phyloP scores from a whole-genome alignment of 2,888 invertebrate genomes.

The Macrosoma leucophasiata region DNA sequence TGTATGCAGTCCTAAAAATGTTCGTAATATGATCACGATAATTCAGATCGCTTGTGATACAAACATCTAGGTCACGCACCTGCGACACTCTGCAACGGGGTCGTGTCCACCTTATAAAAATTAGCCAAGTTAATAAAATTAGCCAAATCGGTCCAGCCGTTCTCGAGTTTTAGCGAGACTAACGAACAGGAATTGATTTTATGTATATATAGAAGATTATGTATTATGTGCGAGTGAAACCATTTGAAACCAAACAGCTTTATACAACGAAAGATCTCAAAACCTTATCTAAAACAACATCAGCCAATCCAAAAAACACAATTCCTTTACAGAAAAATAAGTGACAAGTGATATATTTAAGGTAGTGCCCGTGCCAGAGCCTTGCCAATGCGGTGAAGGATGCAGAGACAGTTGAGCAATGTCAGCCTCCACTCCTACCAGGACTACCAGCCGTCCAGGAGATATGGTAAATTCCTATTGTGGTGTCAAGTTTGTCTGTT shows the following conservation, averaged over 20 bases:
- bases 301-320: too few relatives aligned
- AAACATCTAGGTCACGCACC: not conserved
- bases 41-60: not conserved
- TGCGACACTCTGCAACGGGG: not conserved
- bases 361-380: conserved; percentile 18
- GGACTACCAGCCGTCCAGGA: conserved; percentile 62
- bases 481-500: too few relatives aligned
- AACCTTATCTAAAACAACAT: too few relatives aligned
- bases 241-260: too few relatives aligned
- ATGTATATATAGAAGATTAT: too few relatives aligned
- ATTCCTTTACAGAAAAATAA: too few relatives aligned
- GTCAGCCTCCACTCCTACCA: conserved; percentile 65
- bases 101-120: not conserved
- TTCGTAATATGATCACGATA: not conserved
- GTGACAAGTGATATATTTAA: conserved; percentile 14
- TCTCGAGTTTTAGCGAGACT: too few relatives aligned
- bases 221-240: too few relatives aligned
- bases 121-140: too few relatives aligned
- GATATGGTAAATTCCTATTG: conserved; percentile 49
- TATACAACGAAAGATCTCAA: too few relatives aligned
- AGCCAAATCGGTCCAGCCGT: too few relatives aligned
- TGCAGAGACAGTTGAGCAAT: conserved; percentile 68
- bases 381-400: conserved; percentile 34
- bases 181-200: too few relatives aligned
- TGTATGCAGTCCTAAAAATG: not conserved